A percentile compares a stretch with the other conserved stretches of the same genome.
phyloP scores from a whole-genome alignment of 1,140 invertebrate species.

The Melanaphis sacchari region DNA sequence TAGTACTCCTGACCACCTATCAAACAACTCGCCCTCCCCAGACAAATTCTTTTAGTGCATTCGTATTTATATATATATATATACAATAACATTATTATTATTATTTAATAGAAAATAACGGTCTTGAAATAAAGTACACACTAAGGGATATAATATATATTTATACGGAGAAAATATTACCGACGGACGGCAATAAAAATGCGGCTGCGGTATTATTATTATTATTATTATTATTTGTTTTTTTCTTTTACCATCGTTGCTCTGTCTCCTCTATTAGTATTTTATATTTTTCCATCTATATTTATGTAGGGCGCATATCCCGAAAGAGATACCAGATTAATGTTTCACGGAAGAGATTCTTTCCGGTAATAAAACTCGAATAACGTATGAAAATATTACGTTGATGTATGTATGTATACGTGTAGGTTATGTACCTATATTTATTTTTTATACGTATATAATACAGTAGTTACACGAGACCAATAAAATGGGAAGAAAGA shows the following conservation, averaged over 20 bases:
- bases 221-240: conserved; percentile 14
- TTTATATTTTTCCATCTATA: conserved; percentile 55
- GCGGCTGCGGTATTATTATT: neutral
- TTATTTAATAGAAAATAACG: conserved; percentile 41
- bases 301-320: conserved; percentile 24
- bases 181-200: conserved; percentile 45
- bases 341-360: conserved; percentile 14
- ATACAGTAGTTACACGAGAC: neutral
- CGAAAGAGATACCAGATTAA: neutral
- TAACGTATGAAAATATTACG: conserved; percentile 26
- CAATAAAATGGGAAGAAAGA: neutral
- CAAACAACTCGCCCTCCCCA: too few species aligned
- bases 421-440: neutral
- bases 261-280: neutral
- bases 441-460: neutral
- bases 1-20: too few species aligned
- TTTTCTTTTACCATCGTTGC: neutral
- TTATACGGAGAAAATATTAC: conserved; percentile 7
- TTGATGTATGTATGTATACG: neutral
- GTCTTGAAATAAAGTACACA: conserved; percentile 10
- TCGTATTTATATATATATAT: too few species aligned
- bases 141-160: neutral
- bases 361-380: conserved; percentile 40
- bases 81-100: neutral
- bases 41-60: too few species aligned